Conservation (phyloP, 2,888 invertebrate species). For the Chalcis sispes region DNA sequence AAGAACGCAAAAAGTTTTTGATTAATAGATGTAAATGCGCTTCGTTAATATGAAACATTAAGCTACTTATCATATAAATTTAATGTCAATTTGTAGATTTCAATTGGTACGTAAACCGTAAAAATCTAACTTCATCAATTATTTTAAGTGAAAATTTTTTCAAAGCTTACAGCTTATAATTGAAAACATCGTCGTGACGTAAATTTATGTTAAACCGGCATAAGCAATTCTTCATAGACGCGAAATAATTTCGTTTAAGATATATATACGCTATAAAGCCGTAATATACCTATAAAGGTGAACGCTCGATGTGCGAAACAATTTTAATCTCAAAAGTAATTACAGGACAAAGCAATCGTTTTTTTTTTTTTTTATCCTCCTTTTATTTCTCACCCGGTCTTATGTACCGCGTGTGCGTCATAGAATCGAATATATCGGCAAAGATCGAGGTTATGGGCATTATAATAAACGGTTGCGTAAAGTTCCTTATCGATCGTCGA, state of each 20-base stretch:
- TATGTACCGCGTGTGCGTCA: neutral
- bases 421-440: slow-evolving; percentile 5
- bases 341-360: slow-evolving; percentile 38
- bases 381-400: neutral
- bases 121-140: no score
- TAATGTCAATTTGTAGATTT: no score
- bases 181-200: no score
- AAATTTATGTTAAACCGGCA: no score
- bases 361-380: neutral
- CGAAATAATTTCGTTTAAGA: neutral
- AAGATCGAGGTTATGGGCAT: slow-evolving; percentile 32
- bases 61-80: no score
- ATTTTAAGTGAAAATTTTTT: no score
- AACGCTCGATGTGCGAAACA: slow-evolving; percentile 37
- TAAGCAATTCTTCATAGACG: neutral
- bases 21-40: no score
- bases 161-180: no score
- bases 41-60: no score
- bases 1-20: no score
- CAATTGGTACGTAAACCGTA: no score
- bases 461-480: slow-evolving; percentile 42
- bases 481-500: slow-evolving; percentile 44
- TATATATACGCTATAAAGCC: no score
- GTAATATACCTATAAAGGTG: slow-evolving; percentile 11
- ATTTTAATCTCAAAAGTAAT: slow-evolving; percentile 49